phyloP scores from a whole-genome alignment of 2,888 invertebrate genomes.

The Aricia artaxerxes region DNA sequence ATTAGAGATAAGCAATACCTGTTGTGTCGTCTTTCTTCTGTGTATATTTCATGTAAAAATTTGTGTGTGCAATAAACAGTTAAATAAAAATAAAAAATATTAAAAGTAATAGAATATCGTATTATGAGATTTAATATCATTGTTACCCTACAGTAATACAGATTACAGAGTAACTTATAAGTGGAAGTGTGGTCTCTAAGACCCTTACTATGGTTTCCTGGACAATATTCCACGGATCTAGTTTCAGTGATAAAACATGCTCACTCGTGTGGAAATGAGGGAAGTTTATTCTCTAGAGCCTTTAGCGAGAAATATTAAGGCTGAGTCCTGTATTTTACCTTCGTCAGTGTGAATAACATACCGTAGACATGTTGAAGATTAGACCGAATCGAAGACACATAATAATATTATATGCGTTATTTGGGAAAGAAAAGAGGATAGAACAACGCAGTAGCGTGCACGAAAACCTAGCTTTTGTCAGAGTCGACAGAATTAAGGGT shows the following conservation, averaged over 20 bases:
- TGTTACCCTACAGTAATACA: not conserved
- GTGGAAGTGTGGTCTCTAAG: not conserved
- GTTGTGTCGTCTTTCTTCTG: too few species aligned
- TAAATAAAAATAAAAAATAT: not conserved
- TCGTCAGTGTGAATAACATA: not conserved
- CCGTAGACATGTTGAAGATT: too few species aligned
- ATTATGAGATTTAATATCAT: not conserved
- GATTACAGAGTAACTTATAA: not conserved
- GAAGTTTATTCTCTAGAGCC: not conserved
- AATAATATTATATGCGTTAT: too few species aligned
- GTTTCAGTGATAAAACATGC: slow-evolving; percentile 7
- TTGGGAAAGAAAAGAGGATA: too few species aligned
- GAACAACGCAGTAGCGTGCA: too few species aligned
- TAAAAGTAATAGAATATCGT: not conserved
- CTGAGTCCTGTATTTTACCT: not conserved
- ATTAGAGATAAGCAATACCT: too few species aligned
- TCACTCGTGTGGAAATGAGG: slow-evolving; percentile 14
- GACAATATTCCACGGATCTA: not conserved
- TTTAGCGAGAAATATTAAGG: not conserved
- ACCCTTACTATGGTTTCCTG: slow-evolving; percentile 15
- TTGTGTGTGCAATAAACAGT: too few species aligned
- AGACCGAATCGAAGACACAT: too few species aligned
- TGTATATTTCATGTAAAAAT: too few species aligned
- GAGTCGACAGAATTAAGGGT: too few species aligned
- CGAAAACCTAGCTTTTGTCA: too few species aligned